These are phyloP conservation scores for Stichopus chloronotus DNA, from an alignment of 35 echinoderm and acorn worm genomes.

Conservation along the genomic window DNA sequence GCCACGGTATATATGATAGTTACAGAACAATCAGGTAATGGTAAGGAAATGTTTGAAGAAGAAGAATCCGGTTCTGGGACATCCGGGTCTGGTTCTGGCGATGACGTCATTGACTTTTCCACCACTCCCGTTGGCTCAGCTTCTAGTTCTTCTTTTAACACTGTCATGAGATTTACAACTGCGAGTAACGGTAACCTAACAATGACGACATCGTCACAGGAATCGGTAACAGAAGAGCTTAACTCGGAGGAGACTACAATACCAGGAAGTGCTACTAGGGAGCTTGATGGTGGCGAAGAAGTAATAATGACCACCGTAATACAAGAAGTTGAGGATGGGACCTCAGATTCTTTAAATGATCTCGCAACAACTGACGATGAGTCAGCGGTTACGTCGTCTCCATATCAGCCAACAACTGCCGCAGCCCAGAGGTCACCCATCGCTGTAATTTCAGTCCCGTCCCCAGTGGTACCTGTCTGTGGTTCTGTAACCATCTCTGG, in stretches of 20 bases:
- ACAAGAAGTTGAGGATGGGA: no score
- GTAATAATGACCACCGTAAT: no score
- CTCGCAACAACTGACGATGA: no score
- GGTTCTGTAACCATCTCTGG: constrained; percentile 7
- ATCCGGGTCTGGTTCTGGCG: constrained; percentile 18
- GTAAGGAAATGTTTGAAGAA: background rate
- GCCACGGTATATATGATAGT: background rate
- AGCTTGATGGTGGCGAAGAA: no score
- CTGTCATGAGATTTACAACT: background rate
- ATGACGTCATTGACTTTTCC: background rate
- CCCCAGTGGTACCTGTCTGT: background rate
- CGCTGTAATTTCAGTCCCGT: background rate
- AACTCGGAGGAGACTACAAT: no score
- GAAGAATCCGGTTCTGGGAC: background rate
- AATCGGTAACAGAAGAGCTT: background rate
- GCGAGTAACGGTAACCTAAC: background rate
- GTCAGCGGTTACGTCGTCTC: background rate
- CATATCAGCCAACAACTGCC: background rate
- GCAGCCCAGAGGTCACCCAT: background rate
- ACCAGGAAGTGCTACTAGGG: no score
- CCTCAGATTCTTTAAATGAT: no score
- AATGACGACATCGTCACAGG: background rate
- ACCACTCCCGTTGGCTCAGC: background rate
- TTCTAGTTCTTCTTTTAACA: background rate
- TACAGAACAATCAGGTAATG: no score